Percentiles rank a stretch among this genome's conserved stretches.
Conservation (phyloP, 2,113 vertebrate species). For the Sinocyclocheilus grahami region DNA sequence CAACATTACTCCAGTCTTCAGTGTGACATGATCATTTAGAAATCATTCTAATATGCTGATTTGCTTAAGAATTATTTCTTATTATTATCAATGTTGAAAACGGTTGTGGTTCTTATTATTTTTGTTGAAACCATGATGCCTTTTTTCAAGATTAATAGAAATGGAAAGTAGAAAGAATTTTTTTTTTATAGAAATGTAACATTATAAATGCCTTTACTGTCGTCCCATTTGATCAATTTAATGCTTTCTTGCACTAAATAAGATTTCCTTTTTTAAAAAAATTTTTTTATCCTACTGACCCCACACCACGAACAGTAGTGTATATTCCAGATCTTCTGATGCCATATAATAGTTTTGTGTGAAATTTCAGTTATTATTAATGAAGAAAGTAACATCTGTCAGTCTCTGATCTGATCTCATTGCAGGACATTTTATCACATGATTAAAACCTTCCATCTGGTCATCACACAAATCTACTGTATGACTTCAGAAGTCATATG, state of each 20-base stretch:
- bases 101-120: background rate
- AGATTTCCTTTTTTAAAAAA: background rate
- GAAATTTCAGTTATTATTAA: slow-evolving; percentile 9
- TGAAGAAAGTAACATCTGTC: background rate
- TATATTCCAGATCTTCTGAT: background rate
- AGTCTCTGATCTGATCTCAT: background rate
- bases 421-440: background rate
- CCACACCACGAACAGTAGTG: background rate
- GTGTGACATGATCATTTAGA: background rate
- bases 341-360: background rate
- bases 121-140: no score
- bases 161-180: background rate
- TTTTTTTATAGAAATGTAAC: background rate
- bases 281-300: background rate
- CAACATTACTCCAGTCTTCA: background rate
- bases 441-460: background rate
- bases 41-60: background rate
- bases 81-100: slow-evolving; percentile 4
- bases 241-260: background rate
- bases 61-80: background rate
- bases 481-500: background rate
- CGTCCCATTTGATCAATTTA: background rate
- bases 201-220: background rate
- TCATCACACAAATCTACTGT: background rate
- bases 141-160: background rate